Percentiles rank a stretch among this genome's conserved stretches.
phyloP scores from a whole-genome alignment of 2,888 invertebrate genomes.

The Lasioglossum vierecki region DNA sequence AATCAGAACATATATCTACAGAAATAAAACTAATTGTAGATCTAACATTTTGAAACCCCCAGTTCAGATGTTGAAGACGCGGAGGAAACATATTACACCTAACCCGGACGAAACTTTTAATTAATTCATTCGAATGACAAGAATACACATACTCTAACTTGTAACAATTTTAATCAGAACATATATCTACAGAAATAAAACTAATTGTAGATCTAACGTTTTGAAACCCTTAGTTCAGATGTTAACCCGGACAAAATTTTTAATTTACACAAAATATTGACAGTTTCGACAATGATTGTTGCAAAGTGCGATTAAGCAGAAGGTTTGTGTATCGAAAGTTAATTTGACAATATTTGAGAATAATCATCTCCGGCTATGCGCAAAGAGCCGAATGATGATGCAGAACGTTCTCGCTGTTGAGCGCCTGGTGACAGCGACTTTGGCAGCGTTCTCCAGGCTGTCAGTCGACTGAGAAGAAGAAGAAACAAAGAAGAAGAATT shows the following conservation, averaged over 20 bases:
- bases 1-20: background rate
- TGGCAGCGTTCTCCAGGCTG: background rate
- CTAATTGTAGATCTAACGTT: too few species aligned
- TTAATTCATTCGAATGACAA: background rate
- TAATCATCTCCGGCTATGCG: background rate
- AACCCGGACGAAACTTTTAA: too few species aligned
- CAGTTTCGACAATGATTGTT: too few species aligned
- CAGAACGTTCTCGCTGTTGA: background rate
- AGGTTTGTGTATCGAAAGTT: background rate
- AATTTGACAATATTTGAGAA: background rate
- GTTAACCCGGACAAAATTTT: too few species aligned
- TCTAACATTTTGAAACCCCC: too few species aligned
- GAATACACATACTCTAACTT: background rate
- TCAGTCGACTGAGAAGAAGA: constrained; percentile 6
- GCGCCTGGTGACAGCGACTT: background rate
- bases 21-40: too few species aligned
- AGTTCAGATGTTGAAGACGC: too few species aligned
- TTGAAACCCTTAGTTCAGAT: too few species aligned
- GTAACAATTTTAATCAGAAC: background rate
- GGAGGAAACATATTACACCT: too few species aligned
- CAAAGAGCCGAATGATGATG: background rate
- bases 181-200: background rate
- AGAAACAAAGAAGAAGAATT: background rate
- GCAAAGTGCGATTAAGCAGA: background rate
- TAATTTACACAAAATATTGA: too few species aligned